Evolutionary conservation across 1,140 invertebrate genomes (phyloP).

Genomic region (Melanaphis sacchari): DNA sequence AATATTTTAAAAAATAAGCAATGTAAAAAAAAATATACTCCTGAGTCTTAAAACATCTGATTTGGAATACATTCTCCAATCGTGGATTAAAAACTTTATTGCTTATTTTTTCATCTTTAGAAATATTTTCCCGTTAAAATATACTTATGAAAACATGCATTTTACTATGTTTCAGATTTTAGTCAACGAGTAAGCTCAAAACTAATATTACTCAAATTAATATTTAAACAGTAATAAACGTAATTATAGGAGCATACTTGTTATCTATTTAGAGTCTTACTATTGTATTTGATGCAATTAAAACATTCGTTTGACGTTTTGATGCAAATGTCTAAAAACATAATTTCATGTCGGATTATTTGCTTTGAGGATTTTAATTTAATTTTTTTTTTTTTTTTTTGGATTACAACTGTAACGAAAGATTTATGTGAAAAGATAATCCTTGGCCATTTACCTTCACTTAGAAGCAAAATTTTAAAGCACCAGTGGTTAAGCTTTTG

Average conservation of each 20-base stretch:
- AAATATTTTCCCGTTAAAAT: not conserved
- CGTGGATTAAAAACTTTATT: not conserved
- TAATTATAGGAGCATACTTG: not conserved
- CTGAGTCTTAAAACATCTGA: no score
- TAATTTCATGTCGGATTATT: not conserved
- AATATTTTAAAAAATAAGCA: no score
- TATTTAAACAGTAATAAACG: not conserved
- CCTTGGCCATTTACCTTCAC: conserved; percentile 21
- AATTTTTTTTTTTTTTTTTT: conserved; percentile 6
- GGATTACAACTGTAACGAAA: not conserved
- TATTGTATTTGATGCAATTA: not conserved
- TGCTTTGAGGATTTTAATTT: no score
- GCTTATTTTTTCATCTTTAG: not conserved
- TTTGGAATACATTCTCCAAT: not conserved
- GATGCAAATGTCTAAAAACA: not conserved
- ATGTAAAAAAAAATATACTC: no score
- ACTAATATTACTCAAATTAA: not conserved
- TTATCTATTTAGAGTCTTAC: not conserved
- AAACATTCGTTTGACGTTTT: not conserved
- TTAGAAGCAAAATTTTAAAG: not conserved
- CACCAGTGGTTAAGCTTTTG: conserved; percentile 11
- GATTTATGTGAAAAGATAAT: conserved; percentile 44
- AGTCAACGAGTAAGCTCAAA: not conserved
- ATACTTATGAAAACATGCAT: not conserved
- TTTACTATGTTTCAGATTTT: not conserved